phyloP scores from a whole-genome alignment of 2,888 invertebrate species.

The Idaea dimidiata region DNA sequence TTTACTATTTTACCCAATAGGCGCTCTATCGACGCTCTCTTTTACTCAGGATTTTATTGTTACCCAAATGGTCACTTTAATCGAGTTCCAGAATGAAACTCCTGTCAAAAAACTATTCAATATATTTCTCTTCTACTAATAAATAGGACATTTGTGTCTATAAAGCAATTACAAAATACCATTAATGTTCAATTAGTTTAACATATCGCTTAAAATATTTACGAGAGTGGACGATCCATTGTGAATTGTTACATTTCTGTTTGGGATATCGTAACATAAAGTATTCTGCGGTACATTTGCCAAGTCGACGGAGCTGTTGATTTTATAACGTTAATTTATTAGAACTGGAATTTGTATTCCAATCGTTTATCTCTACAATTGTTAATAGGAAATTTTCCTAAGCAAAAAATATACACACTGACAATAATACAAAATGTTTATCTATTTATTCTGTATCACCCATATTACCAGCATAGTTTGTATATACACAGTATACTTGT shows the following conservation, averaged over 20 bases:
- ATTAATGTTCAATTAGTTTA: slow-evolving; percentile 11
- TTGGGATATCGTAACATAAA: slow-evolving; percentile 14
- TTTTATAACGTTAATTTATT: background rate
- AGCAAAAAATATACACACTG: background rate
- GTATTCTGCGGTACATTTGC: slow-evolving; percentile 9
- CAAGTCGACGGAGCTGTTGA: slow-evolving; percentile 11
- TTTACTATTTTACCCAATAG: too few relatives aligned
- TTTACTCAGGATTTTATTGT: too few relatives aligned
- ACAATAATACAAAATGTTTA: too few relatives aligned
- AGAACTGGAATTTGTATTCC: background rate
- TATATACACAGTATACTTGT: too few relatives aligned
- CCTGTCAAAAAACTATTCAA: slow-evolving; percentile 2
- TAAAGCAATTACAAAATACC: slow-evolving; percentile 15
- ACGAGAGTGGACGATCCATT: slow-evolving; percentile 6
- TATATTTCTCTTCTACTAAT: background rate
- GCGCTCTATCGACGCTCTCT: too few relatives aligned
- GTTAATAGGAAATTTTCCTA: background rate
- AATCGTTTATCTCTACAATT: background rate
- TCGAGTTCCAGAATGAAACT: background rate
- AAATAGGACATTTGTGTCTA: slow-evolving; percentile 6
- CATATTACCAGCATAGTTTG: too few relatives aligned
- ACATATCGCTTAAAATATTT: slow-evolving; percentile 12
- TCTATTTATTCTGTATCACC: too few relatives aligned
- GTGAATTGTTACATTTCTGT: slow-evolving; percentile 12
- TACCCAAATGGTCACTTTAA: background rate